Evolutionary conservation across 1,140 invertebrate species (phyloP), one percentile per base, ranked within the genome.

Genomic region (Pachyrhynchus sulphureomaculatus): DNA sequence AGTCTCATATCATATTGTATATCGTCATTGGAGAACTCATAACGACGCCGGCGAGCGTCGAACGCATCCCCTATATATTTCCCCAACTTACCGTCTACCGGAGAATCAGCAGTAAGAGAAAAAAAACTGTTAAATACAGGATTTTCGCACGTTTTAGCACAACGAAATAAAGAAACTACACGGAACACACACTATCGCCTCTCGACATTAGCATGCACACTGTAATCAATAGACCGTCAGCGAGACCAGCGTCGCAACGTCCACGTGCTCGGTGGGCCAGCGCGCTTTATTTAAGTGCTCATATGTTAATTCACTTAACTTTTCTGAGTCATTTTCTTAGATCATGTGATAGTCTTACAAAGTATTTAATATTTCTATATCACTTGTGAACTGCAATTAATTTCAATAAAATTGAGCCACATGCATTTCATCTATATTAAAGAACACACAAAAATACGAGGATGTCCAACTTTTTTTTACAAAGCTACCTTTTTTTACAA

Each of bases 21-120:
- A 72, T 72, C 69, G 69, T 70, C 71, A 72, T 71, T 72, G 69
- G 71, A 72, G 61, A 67, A 64, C 61, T 70, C 68, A 72, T 71
- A 71, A 69, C 67, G 66, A 60, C 59, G 59, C 36, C 39, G 54
- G 58, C 55, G 29, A 52, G 57, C 66, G 54, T 57, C 65, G 39
- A 29, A 34, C 33, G 45, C 48, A 21, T 48, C 51, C 49, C 33
- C n/a, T 18, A 45, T 15, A 52, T 23, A n/a, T 21, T 57, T 29
- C 15, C 41, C 1, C 41, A 17, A 57, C 54, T 57, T 52, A 52
- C 48, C 62, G 54, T n/a, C 33, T 34, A 26, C 5, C 13, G 23
- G 41, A 15, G 42, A 23, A 13, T 21, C 45, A 12, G 36, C 20
- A 53, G 47, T 10, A 55, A 49, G 8, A 10, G 0, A 37, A 36